Evolutionary conservation across 2,113 vertebrate genomes (phyloP).

Genomic region (Menidia beryllina): DNA sequence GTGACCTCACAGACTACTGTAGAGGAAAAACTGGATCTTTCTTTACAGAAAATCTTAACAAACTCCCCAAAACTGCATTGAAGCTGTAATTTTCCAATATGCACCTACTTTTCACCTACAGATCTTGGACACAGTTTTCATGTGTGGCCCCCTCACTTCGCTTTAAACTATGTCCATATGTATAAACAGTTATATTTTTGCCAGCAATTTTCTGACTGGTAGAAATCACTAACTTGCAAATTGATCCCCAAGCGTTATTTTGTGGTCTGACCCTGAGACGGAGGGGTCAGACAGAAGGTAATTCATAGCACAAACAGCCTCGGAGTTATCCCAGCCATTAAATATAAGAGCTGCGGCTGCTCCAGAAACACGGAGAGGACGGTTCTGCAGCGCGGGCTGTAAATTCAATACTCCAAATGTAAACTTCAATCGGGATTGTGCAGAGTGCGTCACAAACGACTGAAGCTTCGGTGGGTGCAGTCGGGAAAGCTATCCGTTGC

Average conservation of each 20-base stretch:
- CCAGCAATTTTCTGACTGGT: constrained; percentile 26
- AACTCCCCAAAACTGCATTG: neutral
- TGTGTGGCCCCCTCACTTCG: constrained; percentile 15
- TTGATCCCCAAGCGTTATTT: constrained; percentile 57
- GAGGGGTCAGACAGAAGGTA: constrained; percentile 64
- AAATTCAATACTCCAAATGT: constrained; percentile 10
- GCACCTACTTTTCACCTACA: constrained; percentile 22
- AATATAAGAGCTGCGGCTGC: constrained; percentile 47
- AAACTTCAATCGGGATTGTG: constrained; percentile 28
- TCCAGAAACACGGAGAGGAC: constrained; percentile 33
- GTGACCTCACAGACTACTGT: neutral
- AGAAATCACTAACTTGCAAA: constrained; percentile 51
- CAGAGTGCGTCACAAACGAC: neutral
- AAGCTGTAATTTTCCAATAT: constrained; percentile 1
- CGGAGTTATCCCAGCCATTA: constrained; percentile 54
- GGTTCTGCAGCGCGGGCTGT: constrained; percentile 20
- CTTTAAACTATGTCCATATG: constrained; percentile 28
- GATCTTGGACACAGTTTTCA: neutral
- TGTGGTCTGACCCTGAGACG: constrained; percentile 62
- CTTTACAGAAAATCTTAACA: neutral
- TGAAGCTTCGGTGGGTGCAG: constrained; percentile 16
- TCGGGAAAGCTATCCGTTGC: constrained; percentile 4
- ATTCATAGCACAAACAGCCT: constrained; percentile 69
- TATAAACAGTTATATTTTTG: constrained; percentile 41
- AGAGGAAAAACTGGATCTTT: neutral